Evolutionary conservation across 2,797 vertebrate genomes (phyloP), one percentile per base, ranked within the genome.

Genomic region (Vultur gryphus): DNA sequence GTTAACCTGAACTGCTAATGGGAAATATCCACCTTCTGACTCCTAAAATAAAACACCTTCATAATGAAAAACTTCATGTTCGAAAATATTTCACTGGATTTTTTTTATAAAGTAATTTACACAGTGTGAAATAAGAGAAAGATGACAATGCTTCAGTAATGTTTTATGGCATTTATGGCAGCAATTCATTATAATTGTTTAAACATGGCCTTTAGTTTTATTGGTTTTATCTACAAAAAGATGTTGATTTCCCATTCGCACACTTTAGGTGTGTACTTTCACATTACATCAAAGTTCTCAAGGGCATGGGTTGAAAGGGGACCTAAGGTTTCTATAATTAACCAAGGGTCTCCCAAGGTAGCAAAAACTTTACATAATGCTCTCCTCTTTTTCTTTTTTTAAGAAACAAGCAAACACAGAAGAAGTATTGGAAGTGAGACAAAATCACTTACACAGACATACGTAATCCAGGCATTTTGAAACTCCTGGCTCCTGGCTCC

Each of bases 221-320:
- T 86, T 87, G 49, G 85, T 23, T 88, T 90, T 97, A 96, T 95
- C 92, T 94, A 72, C 73, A 67, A 84, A 97, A 97, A 96, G 31
- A 10, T 97, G 91, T 96, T 95, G 93, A 58, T 83, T 97, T 96
- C 94, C 94, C 95, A 95, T 75, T 95, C 80, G 4, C 55, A 67
- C 71, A 10, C 80, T 92, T 92, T 91, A 72, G 44, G 76, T 94
- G 91, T 85, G 82, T 91, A 93, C 92, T 97, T 96, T 95, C 90
- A 86, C 86, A 95, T 93, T 77, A 87, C 77, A 81, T 90, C 75
- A 78, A 77, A 72, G 70, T 24, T 80, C 81, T 84, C 93, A 96
- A 95, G 96, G 91, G 29, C 79, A 46, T 0, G 1, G 17, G 23
- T 61, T 86, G 80, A 67, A 93, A 83, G 54, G 46, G 7, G 33